These are phyloP conservation scores for Neopipo cinnamomea DNA, from an alignment of 2,113 vertebrate species.

Conservation along the genomic window DNA sequence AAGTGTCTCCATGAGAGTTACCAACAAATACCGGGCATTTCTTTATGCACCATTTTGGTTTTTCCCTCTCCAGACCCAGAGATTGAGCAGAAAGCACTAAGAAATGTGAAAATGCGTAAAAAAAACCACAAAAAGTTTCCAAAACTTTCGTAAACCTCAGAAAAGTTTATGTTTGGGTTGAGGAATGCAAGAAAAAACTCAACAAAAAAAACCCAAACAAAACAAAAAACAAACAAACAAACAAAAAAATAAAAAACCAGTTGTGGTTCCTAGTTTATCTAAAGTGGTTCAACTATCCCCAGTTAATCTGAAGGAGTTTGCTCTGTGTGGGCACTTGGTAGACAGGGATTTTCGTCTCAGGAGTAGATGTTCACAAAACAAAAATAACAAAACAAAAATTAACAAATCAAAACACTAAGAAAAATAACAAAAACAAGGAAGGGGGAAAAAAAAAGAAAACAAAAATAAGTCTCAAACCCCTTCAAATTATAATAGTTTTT, in stretches of 20 bases:
- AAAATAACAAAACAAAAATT: neutral
- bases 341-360: neutral
- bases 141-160: constrained; percentile 21
- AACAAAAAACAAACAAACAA: neutral
- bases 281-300: neutral
- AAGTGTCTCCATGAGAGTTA: neutral
- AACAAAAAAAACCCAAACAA: no score
- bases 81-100: neutral
- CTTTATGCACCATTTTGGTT: neutral
- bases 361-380: neutral
- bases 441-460: neutral
- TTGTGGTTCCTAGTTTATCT: neutral
- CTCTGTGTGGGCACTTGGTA: neutral
- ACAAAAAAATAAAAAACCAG: neutral
- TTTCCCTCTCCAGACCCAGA: neutral
- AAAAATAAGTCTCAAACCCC: neutral
- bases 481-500: neutral
- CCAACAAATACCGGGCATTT: constrained; percentile 45
- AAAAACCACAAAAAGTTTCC: constrained; percentile 9
- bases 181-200: neutral
- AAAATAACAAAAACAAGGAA: no score
- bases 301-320: neutral
- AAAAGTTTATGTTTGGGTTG: neutral
- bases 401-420: neutral
- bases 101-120: constrained; percentile 18